These are phyloP conservation scores for Diplogasteroides magnus DNA, from an alignment of 1,140 invertebrate genomes.

Conservation along the genomic window DNA sequence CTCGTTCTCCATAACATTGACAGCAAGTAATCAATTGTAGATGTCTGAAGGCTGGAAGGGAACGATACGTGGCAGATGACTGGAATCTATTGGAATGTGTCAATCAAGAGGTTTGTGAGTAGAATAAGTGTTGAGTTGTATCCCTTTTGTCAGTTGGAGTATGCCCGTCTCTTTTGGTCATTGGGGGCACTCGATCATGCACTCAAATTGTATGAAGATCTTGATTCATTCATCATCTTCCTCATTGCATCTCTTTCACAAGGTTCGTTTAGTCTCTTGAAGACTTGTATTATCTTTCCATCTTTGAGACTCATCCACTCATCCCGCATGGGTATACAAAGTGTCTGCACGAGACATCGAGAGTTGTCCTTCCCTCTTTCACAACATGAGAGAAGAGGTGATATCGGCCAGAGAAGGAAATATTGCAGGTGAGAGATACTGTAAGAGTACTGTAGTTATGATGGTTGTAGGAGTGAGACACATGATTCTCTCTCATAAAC, in stretches of 20 bases:
- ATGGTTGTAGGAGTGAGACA: conserved; percentile 4
- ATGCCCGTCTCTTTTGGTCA: conserved; percentile 19
- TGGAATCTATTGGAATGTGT: conserved; percentile 9
- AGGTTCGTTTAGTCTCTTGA: background rate
- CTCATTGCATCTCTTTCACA: background rate
- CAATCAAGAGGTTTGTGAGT: background rate
- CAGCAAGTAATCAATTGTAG: background rate
- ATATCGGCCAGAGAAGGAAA: background rate
- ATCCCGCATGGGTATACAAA: conserved; percentile 6
- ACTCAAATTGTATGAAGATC: conserved; percentile 20
- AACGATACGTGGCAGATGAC: conserved; percentile 7
- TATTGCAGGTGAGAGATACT: conserved; percentile 11
- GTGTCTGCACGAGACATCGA: conserved; percentile 1
- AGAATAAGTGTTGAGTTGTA: background rate
- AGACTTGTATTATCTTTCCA: conserved; percentile 3
- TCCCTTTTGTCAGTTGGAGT: conserved; percentile 9
- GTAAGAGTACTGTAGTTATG: conserved; percentile 8
- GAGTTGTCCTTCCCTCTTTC: background rate
- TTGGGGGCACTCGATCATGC: conserved; percentile 22
- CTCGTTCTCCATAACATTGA: too few relatives aligned
- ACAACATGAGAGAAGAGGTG: background rate
- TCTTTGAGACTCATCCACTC: background rate
- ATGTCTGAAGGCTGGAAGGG: background rate
- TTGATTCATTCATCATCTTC: conserved; percentile 4
- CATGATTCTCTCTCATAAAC: background rate